Base-by-base conservation (phyloP, 2,888 invertebrate species). In the Acleris holmiana region DNA sequence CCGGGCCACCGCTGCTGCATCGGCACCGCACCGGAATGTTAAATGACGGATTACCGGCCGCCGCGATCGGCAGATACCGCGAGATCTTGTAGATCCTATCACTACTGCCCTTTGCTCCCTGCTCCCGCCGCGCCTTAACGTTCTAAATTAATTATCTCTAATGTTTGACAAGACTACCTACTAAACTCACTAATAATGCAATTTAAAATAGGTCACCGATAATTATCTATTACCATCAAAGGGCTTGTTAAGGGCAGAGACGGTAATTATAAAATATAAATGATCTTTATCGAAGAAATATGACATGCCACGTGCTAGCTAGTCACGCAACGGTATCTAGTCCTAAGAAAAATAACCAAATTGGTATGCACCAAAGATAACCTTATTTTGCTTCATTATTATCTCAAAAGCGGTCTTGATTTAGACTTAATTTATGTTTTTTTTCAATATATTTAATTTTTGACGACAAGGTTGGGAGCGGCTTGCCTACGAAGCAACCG, bases 41-140 rank as follows among this genome's bases (percentile, higher is more conserved):
- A 89, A 89, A 90, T 91, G 92, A 92, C 90, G 90, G 91, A 91
- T 91, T 91, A 90, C 92, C 77, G 82, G 74, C 83, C 82, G 80
- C 82, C 82, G 79, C 86, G 91, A 91, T 91, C 80, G 85, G 77
- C 73, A 89, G 91, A 91, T 91, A 89, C 86, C 72, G 77, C 72
- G 74, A 82, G 80, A 86, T 84, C 83, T 78, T 76, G 79, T 84
- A 79, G 83, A 84, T 85, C 83, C 84, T 85, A 86, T 82, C 76
- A 72, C 78, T 77, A 75, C 78, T 76, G 75, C 78, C 76, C 79
- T 79, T 78, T 75, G 73, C 68, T 72, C 69, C 66, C 61, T 62
- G 6, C 67, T 61, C 50, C 61, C 64, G 49, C 41, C 66, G 56
- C 40, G 59, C 62, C 56, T 44, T 49, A 60, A 65, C 55, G 35